Percentiles rank a stretch among this genome's conserved stretches.
phyloP scores from a whole-genome alignment of 2,888 invertebrate genomes.

The Elysia crispata region DNA sequence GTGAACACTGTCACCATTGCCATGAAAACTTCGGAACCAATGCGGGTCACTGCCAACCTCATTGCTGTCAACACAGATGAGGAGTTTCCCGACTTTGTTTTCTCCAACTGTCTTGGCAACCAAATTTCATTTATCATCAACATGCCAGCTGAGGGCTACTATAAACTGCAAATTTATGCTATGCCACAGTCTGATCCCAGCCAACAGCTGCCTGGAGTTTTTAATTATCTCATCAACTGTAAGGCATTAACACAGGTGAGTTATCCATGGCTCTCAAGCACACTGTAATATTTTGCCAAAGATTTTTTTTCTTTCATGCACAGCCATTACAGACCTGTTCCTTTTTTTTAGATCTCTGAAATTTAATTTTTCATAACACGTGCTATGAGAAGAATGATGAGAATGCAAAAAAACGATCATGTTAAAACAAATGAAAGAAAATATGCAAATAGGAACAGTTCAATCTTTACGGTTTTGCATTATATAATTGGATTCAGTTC shows the following conservation, averaged over 20 bases:
- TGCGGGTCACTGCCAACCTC: constrained; percentile 76
- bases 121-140: constrained; percentile 68
- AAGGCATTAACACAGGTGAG: constrained; percentile 57
- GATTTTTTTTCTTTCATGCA: too few species aligned
- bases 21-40: constrained; percentile 65
- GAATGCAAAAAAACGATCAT: too few species aligned
- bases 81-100: constrained; percentile 72
- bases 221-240: constrained; percentile 77
- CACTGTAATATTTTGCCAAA: too few species aligned
- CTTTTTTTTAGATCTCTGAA: too few species aligned
- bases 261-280: background rate
- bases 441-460: too few species aligned
- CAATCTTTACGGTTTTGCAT: too few species aligned
- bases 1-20: constrained; percentile 69
- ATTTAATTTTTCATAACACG: too few species aligned
- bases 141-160: constrained; percentile 74
- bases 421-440: too few species aligned
- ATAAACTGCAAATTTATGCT: constrained; percentile 77
- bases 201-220: constrained; percentile 77
- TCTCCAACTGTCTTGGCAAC: constrained; percentile 71
- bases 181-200: constrained; percentile 72
- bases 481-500: too few species aligned
- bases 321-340: too few species aligned
- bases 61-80: constrained; percentile 71
- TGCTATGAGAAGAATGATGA: too few species aligned